Conservation (phyloP, 2,888 invertebrate species). For the Mongoloraphidia duomilia region DNA sequence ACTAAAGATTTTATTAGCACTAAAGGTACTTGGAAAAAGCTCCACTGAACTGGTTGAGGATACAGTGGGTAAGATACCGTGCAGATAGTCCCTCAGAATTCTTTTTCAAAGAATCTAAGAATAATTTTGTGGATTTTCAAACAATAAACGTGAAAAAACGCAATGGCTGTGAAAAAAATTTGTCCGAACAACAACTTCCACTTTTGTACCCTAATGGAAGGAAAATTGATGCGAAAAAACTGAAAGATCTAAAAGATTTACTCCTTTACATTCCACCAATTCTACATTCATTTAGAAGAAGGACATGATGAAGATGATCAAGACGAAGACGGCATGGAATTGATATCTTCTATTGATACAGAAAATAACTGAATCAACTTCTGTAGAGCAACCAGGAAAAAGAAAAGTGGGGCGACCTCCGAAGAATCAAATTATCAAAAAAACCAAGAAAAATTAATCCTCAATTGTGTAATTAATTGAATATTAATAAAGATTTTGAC, state of each 20-base stretch:
- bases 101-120: slow-evolving; percentile 13
- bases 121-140: slow-evolving; percentile 12
- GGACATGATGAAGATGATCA: background rate
- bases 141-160: slow-evolving; percentile 13
- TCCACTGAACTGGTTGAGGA: slow-evolving; percentile 13
- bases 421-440: too few relatives aligned
- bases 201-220: slow-evolving; percentile 14
- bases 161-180: slow-evolving; percentile 1
- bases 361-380: too few relatives aligned
- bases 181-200: slow-evolving; percentile 11
- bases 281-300: slow-evolving; percentile 4
- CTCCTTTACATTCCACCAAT: slow-evolving; percentile 14
- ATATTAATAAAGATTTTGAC: too few relatives aligned
- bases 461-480: too few relatives aligned
- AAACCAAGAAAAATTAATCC: too few relatives aligned
- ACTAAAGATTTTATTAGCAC: slow-evolving; percentile 5
- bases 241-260: slow-evolving; percentile 14
- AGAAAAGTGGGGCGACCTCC: too few relatives aligned
- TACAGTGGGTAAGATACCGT: slow-evolving; percentile 11
- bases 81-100: slow-evolving; percentile 3
- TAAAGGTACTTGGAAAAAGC: slow-evolving; percentile 13
- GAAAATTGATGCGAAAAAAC: slow-evolving; percentile 13
- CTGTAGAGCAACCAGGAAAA: too few relatives aligned
- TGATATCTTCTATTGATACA: too few relatives aligned
- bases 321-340: background rate